Evolutionary conservation across 2,797 vertebrate genomes (phyloP), one percentile per base, ranked within the genome.

Genomic region (Brachyrhaphis roseni): DNA sequence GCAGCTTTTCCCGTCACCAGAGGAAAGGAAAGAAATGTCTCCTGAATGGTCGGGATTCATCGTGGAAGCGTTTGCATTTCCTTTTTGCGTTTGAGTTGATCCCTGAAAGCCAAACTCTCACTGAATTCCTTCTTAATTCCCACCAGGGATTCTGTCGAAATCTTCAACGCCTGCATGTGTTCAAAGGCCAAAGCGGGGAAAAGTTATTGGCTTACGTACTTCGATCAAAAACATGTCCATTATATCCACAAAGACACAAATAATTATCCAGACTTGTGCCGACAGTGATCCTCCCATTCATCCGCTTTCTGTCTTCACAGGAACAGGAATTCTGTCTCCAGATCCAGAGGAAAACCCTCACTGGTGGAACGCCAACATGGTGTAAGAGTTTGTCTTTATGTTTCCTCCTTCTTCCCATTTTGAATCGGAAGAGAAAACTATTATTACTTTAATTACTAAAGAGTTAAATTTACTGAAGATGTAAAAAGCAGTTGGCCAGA

Each of bases 351-450:
- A 99, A 90, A 99, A 99, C 90, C 98, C 97, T 11, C 96, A 99
- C 89, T 99, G 98, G 98, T 99, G 98, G 98, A 99, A 98, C 2
- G 98, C 98, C 85, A 99, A 99, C 94, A 97, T 97, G 95, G 97
- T 98, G 98, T 99, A 98, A 97, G 97, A 79, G 34, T 59, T n/a
- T 11, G 1, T 39, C 18, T 68, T 64, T 36, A 6, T 12, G 39
- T 51, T 74, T 74, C 31, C 31, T 74, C 8, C 4, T 49, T 31
- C 12, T 31, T 28, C n/a, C 51, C 36, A 43, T 57, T 74, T 74
- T 23, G 13, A 57, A 41, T 45, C 1, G 6, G 43, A 71, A 45
- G 5, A 28, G 8, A 7, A 66, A 70, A 43, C 64, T 31, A 10
- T 70, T 43, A 13, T 7, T n/a, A 43, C 26, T n/a, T 68, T n/a